Evolutionary conservation across 2,888 invertebrate species (phyloP), one percentile per base, ranked within the genome.

Genomic region (Tupiocoris notatus): DNA sequence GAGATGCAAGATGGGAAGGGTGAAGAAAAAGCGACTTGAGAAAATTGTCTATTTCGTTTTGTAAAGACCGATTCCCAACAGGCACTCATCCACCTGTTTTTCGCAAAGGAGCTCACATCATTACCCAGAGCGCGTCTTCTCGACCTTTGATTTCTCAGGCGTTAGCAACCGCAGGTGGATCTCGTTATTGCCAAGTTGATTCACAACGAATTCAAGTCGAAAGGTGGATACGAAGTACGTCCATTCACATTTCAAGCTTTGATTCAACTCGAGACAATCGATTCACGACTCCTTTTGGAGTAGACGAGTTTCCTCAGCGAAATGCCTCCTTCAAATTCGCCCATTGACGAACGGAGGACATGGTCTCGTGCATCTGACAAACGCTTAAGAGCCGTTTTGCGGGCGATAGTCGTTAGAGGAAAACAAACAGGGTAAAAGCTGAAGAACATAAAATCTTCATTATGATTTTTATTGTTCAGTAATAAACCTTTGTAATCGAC

Each of bases 171-270:
- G 73, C 73, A 73, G 73, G 73, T 73, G 73, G 73, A 73, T 73
- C 73, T 73, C 73, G 73, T 73, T 73, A 73, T 73, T 73, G 73
- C 62, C 21, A 18, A 23, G n/a, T 23, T 54, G 21, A 22, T 23
- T 73, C 39, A 17, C 18, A 17, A 25, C 21, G 61, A n/a, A n/a
- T n/a, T n/a, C 7, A 22, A 21, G n/a, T n/a, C 25, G 23, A 17
- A 25, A 58, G 61, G 12, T n/a, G 39, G 39, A 39, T 3, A n/a
- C n/a, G 3, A 39, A 12, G 39, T 39, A 39, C 12, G 39, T 39
- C 73, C 73, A 73, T 73, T 73, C 73, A 73, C 39, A 25, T 62
- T 73, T 73, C 73, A 73, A 25, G 25, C 61, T 61, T 59, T 73
- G 73, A 73, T 73, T 73, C 73, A 73, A 73, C 73, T 18, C 56